phyloP scores from a whole-genome alignment of 37 sponge, comb jelly and placozoan species.

The Eunapius fragilis region DNA sequence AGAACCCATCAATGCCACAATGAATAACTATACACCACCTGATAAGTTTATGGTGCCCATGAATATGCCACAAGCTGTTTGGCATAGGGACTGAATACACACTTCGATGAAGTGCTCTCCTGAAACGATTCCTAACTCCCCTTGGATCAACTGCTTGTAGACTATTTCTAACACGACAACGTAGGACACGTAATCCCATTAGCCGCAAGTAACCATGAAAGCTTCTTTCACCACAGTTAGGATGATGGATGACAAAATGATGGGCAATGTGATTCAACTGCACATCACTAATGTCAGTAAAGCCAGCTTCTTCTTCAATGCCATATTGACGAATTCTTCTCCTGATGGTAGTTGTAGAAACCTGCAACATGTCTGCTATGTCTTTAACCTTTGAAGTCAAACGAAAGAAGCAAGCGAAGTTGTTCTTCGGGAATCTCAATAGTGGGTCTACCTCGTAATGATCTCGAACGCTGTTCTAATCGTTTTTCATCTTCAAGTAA shows the following conservation, averaged over 20 bases:
- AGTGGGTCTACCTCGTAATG: neutral
- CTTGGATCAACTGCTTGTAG: conserved; percentile 23
- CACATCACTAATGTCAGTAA: neutral
- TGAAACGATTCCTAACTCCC: conserved; percentile 15
- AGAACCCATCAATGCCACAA: conserved; percentile 65
- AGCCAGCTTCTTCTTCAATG: neutral
- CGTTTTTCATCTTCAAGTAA: neutral
- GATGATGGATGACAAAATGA: neutral
- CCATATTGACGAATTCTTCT: conserved; percentile 26
- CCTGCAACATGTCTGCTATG: conserved; percentile 14
- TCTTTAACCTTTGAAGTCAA: conserved; percentile 2
- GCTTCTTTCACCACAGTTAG: conserved; percentile 5
- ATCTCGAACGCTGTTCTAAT: neutral
- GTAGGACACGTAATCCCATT: conserved; percentile 5
- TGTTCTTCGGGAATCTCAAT: neutral
- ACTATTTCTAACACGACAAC: conserved; percentile 3
- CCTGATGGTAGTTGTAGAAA: neutral
- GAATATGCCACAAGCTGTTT: conserved; percentile 50
- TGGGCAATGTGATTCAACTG: conserved; percentile 9
- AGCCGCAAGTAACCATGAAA: conserved; percentile 1
- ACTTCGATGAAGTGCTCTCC: conserved; percentile 11
- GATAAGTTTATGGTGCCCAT: conserved; percentile 45
- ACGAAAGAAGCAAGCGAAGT: neutral
- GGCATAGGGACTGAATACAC: conserved; percentile 25
- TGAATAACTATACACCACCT: conserved; percentile 61